These are phyloP conservation scores for Polymixis lichenea DNA, from an alignment of 2,888 invertebrate genomes.

Conservation along the genomic window DNA sequence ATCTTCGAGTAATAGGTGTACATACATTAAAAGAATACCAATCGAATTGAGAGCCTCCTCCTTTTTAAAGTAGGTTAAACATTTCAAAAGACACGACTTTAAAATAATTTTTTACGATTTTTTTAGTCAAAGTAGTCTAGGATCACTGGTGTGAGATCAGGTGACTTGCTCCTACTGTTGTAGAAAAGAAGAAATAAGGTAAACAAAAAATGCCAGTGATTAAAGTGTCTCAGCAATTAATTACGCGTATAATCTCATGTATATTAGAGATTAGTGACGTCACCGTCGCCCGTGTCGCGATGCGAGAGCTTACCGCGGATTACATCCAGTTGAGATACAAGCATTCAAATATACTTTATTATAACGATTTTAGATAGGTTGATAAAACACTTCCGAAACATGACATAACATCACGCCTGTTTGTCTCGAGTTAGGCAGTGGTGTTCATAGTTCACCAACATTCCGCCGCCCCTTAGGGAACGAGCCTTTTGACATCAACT, in stretches of 20 bases:
- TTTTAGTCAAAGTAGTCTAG: neutral
- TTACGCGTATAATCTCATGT: constrained; percentile 67
- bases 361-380: constrained; percentile 8
- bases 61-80: no score
- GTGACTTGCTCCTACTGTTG: neutral
- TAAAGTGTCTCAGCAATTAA: constrained; percentile 61
- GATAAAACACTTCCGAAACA: neutral
- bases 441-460: neutral
- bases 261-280: constrained; percentile 63
- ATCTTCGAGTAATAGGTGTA: no score
- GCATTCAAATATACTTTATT: constrained; percentile 23
- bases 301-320: constrained; percentile 45
- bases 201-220: constrained; percentile 44
- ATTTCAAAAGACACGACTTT: no score
- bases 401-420: neutral
- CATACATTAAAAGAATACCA: no score
- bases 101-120: no score
- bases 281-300: constrained; percentile 43
- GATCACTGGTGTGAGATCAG: neutral
- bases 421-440: neutral
- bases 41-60: no score
- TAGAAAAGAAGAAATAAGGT: neutral
- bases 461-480: neutral
- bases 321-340: constrained; percentile 37
- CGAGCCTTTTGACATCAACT: neutral